Evolutionary conservation across 2,888 invertebrate species (phyloP), one percentile per base, ranked within the genome.

Genomic region (Athalia cordata): DNA sequence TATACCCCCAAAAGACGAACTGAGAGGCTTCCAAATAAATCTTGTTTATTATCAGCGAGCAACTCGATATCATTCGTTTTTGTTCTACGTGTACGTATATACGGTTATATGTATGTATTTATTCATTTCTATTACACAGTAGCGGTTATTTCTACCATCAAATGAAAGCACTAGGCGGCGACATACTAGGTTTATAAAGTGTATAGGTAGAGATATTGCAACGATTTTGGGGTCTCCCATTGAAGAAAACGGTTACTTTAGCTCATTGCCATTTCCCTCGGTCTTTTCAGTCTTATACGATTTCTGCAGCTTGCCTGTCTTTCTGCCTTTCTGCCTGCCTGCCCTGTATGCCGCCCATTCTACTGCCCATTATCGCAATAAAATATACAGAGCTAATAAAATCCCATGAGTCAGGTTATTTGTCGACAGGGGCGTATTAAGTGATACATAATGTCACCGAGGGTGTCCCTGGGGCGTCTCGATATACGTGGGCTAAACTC

Each of bases 361-460:
- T 45, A 52, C 15, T 55, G 78, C 76, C 81, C 80, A 82, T 85
- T 83, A 85, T 85, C 80, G 84, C 82, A 82, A 84, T 85, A 85
- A 85, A 85, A 84, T 83, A 81, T 81, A 81, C 76, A 78, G 83
- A 82, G 83, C 86, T 84, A 86, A 86, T 86, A 86, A 86, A 86
- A 86, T 85, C 85, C 83, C 84, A 84, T 85, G 85, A 84, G 84
- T 85, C 85, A 85, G 85, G 80, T 83, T 85, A 85, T 87, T 85
- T 83, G 85, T 85, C 84, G 82, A 78, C 82, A 79, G 79, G 77
- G 77, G 79, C 80, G 78, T 52, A 80, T 85, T 84, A 86, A 85
- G 83, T 84, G 85, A 85, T 86, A 84, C 81, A 83, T 85, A 86
- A 84, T 82, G 85, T 84, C 83, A 82, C 81, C 47, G 79, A 80